Evolutionary conservation across 1,140 invertebrate genomes (phyloP).

Genomic region (Copidosoma floridanum): DNA sequence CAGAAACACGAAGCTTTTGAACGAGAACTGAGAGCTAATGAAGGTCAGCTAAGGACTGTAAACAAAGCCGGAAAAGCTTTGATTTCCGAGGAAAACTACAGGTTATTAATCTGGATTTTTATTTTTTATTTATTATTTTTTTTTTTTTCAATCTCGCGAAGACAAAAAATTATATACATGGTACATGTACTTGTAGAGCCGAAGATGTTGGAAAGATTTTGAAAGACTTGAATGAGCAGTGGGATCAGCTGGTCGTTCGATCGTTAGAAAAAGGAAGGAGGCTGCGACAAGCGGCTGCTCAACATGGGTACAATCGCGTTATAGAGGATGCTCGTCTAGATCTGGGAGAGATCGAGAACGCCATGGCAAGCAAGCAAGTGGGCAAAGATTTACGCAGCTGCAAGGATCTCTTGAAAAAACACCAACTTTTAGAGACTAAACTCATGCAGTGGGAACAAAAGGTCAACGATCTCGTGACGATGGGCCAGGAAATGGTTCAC

Average conservation of each 20-base stretch:
- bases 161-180: too few relatives aligned
- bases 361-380: slow-evolving; percentile 76
- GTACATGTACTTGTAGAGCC: too few relatives aligned
- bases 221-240: slow-evolving; percentile 69
- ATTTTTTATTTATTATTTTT: neutral
- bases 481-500: slow-evolving; percentile 85
- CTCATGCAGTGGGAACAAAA: slow-evolving; percentile 75
- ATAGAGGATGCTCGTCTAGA: slow-evolving; percentile 80
- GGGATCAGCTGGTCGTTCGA: slow-evolving; percentile 67
- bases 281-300: slow-evolving; percentile 72
- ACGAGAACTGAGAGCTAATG: slow-evolving; percentile 87
- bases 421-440: slow-evolving; percentile 78
- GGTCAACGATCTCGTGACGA: slow-evolving; percentile 71
- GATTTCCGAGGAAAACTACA: slow-evolving; percentile 69
- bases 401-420: slow-evolving; percentile 84
- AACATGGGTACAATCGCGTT: slow-evolving; percentile 74
- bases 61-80: slow-evolving; percentile 76
- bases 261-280: slow-evolving; percentile 84
- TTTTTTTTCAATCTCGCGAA: too few relatives aligned
- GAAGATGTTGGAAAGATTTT: slow-evolving; percentile 67
- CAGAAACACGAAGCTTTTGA: slow-evolving; percentile 99
- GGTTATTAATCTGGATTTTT: neutral
- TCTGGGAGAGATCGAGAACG: slow-evolving; percentile 74
- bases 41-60: slow-evolving; percentile 80
- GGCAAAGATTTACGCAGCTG: slow-evolving; percentile 85